Percentiles rank a stretch among this genome's conserved stretches.
These are phyloP conservation scores for Prionailurus bengalensis DNA, from an alignment of 2,113 vertebrate genomes.

Conservation along the genomic window DNA sequence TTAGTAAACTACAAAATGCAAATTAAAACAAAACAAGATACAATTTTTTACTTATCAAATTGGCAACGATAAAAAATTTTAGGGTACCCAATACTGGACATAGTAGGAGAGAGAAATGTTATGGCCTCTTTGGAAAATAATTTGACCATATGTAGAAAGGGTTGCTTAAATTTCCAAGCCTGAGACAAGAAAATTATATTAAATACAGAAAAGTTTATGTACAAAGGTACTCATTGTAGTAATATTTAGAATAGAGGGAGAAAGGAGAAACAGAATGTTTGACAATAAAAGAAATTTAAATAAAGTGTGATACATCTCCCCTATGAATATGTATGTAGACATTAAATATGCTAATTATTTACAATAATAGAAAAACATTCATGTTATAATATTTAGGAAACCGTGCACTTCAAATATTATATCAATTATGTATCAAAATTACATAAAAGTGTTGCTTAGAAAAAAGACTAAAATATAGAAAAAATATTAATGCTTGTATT, in stretches of 20 bases:
- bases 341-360: slow-evolving; percentile 27
- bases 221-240: neutral
- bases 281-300: slow-evolving; percentile 38
- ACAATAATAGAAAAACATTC: neutral
- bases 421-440: neutral
- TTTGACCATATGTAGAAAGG: slow-evolving; percentile 14
- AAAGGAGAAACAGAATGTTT: neutral
- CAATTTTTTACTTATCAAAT: neutral
- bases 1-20: slow-evolving; percentile 13
- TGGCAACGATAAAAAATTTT: slow-evolving; percentile 28
- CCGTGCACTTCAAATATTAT: neutral
- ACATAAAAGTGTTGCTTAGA: neutral
- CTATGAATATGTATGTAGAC: neutral
- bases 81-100: neutral
- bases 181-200: slow-evolving; percentile 32
- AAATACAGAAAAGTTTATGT: slow-evolving; percentile 25
- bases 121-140: slow-evolving; percentile 9
- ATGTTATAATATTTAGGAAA: neutral
- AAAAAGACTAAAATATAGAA: neutral
- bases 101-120: neutral
- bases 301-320: neutral
- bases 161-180: slow-evolving; percentile 38
- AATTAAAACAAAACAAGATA: neutral
- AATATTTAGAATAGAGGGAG: neutral
- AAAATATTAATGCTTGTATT: slow-evolving; percentile 3